These are phyloP conservation scores for Laspeyria flexula DNA, from an alignment of 2,888 invertebrate genomes.

Conservation along the genomic window DNA sequence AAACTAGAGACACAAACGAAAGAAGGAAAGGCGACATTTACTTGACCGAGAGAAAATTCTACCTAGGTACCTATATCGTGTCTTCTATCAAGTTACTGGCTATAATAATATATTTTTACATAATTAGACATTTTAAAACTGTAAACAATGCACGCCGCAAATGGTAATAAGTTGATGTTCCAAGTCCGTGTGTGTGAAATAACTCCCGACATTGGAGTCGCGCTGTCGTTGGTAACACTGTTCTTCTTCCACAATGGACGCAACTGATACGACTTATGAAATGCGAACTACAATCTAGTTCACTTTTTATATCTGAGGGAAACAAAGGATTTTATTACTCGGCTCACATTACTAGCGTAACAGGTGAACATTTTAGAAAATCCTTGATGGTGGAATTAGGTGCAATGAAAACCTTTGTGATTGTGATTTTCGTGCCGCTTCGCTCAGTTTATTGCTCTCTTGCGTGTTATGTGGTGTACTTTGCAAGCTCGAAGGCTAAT, in stretches of 20 bases:
- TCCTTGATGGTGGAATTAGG: slow-evolving; percentile 28
- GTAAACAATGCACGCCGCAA: slow-evolving; percentile 11
- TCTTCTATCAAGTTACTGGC: not conserved
- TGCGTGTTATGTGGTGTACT: slow-evolving; percentile 31
- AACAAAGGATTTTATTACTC: slow-evolving; percentile 24
- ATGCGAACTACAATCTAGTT: slow-evolving; percentile 28
- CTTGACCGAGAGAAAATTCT: too few species aligned
- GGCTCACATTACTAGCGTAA: slow-evolving; percentile 18
- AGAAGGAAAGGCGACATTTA: too few species aligned
- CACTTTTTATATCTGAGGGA: slow-evolving; percentile 25
- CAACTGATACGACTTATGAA: slow-evolving; percentile 30
- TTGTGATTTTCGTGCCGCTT: slow-evolving; percentile 31
- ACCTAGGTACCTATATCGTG: too few species aligned
- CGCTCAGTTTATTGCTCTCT: slow-evolving; percentile 31
- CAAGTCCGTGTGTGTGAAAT: slow-evolving; percentile 35
- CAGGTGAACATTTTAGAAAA: slow-evolving; percentile 25
- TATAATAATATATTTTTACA: not conserved
- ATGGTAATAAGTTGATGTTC: slow-evolving; percentile 22
- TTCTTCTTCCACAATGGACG: slow-evolving; percentile 33
- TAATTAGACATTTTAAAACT: too few species aligned
- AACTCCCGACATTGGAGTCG: slow-evolving; percentile 18
- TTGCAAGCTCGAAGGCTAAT: slow-evolving; percentile 33
- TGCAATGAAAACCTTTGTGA: slow-evolving; percentile 27
- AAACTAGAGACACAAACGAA: too few species aligned
- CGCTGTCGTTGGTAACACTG: slow-evolving; percentile 16